Evolutionary conservation across 2,113 vertebrate genomes (phyloP).

Genomic region (Protomyctophum bolini): DNA sequence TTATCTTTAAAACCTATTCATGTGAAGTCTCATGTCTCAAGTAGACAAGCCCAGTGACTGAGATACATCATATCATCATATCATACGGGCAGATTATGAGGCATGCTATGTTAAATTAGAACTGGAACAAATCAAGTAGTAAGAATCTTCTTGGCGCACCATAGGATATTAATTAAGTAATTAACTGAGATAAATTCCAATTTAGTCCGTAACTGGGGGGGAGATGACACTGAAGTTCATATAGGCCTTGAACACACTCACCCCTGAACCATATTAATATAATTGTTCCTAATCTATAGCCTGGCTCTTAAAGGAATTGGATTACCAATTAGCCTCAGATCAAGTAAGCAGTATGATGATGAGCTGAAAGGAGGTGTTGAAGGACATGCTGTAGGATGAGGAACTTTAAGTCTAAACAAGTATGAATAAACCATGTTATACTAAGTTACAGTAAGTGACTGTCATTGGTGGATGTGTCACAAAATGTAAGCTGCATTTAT

Average conservation of each 20-base stretch:
- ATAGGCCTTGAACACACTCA: slow-evolving; percentile 66
- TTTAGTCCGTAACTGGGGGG: slow-evolving; percentile 78
- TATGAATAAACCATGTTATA: background rate
- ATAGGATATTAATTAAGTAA: slow-evolving; percentile 83
- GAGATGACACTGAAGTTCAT: slow-evolving; percentile 81
- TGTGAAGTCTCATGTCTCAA: slow-evolving; percentile 35
- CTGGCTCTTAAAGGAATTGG: slow-evolving; percentile 55
- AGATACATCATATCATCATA: slow-evolving; percentile 54
- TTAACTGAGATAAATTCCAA: slow-evolving; percentile 82
- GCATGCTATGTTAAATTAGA: slow-evolving; percentile 83
- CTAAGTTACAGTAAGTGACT: no score
- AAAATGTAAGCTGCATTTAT: no score
- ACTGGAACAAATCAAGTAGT: slow-evolving; percentile 77
- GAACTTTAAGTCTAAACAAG: background rate
- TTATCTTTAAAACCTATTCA: slow-evolving; percentile 18
- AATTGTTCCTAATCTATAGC: slow-evolving; percentile 61
- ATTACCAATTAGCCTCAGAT: slow-evolving; percentile 65
- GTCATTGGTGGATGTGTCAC: no score
- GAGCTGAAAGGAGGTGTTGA: slow-evolving; percentile 6
- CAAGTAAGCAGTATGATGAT: slow-evolving; percentile 34
- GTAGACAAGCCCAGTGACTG: slow-evolving; percentile 45
- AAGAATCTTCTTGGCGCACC: slow-evolving; percentile 76
- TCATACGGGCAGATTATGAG: slow-evolving; percentile 70
- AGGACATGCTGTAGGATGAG: background rate
- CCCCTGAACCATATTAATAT: slow-evolving; percentile 69